A percentile compares a stretch with the other conserved stretches of the same genome.
phyloP scores from a whole-genome alignment of 1,140 invertebrate species.

The Drosophila nigrodunni region DNA sequence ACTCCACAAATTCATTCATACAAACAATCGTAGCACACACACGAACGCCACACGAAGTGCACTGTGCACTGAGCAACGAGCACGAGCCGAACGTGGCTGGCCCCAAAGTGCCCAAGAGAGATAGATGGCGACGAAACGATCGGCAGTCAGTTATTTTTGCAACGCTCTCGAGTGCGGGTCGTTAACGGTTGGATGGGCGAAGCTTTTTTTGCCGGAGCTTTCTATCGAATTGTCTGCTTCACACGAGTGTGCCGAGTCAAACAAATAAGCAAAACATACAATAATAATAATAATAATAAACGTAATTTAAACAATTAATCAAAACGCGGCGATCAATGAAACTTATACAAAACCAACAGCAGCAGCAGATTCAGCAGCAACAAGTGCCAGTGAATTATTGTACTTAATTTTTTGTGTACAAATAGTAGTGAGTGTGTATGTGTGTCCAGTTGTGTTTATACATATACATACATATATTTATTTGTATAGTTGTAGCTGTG shows the following conservation, averaged over 20 bases:
- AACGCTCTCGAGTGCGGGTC: slow-evolving; percentile 71
- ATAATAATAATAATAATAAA: slow-evolving; percentile 65
- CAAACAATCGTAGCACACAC: not conserved
- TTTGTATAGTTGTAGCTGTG: slow-evolving; percentile 6
- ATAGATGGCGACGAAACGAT: slow-evolving; percentile 15
- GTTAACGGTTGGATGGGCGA: slow-evolving; percentile 32
- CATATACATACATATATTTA: not conserved
- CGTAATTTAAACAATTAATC: slow-evolving; percentile 82
- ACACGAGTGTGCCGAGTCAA: slow-evolving; percentile 20
- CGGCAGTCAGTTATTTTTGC: slow-evolving; percentile 61
- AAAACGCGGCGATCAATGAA: slow-evolving; percentile 79
- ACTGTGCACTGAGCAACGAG: slow-evolving; percentile 7
- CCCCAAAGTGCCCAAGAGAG: slow-evolving; percentile 19
- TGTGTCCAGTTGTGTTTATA: slow-evolving; percentile 4
- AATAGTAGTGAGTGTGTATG: slow-evolving; percentile 57
- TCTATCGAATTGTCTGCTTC: slow-evolving; percentile 18
- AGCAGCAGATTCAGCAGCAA: slow-evolving; percentile 45
- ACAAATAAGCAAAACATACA: slow-evolving; percentile 42
- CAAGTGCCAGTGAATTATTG: slow-evolving; percentile 81
- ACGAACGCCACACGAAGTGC: not conserved
- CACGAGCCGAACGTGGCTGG: slow-evolving; percentile 35
- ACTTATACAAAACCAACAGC: slow-evolving; percentile 58
- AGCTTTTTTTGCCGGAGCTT: slow-evolving; percentile 32
- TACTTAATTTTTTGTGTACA: slow-evolving; percentile 79
- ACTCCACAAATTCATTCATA: slow-evolving; percentile 73